A percentile compares a stretch with the other conserved stretches of the same genome.
Evolutionary conservation across 2,888 invertebrate genomes (phyloP).

Genomic region (Euzophera pinguis): DNA sequence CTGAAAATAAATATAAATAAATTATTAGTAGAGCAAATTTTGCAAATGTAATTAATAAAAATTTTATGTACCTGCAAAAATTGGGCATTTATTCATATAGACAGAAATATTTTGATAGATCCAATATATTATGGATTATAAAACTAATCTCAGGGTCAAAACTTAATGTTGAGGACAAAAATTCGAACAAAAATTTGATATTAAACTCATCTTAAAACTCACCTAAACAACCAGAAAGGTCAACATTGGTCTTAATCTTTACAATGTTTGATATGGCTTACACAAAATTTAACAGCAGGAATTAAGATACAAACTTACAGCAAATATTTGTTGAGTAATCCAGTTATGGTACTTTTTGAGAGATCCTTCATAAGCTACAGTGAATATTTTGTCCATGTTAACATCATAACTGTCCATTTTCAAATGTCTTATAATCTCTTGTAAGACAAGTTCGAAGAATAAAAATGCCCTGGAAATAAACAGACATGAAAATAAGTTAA

Average conservation of each 20-base stretch:
- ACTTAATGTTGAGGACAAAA: no score
- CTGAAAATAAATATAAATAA: slow-evolving; percentile 65
- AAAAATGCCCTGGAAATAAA: slow-evolving; percentile 77
- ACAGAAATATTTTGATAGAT: no score
- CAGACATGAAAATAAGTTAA: no score
- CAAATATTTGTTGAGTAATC: slow-evolving; percentile 86
- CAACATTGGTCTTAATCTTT: neutral
- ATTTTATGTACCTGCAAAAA: no score
- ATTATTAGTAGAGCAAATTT: neutral
- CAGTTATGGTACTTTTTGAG: slow-evolving; percentile 88
- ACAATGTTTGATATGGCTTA: neutral
- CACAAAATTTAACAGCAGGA: neutral
- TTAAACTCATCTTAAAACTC: no score
- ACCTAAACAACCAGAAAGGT: no score
- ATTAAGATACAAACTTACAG: slow-evolving; percentile 68
- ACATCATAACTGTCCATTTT: slow-evolving; percentile 67
- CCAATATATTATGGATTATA: no score
- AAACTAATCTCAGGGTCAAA: no score
- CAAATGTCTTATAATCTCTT: slow-evolving; percentile 73
- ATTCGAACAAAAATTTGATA: no score
- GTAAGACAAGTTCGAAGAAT: slow-evolving; percentile 81
- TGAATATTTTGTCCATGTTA: slow-evolving; percentile 81
- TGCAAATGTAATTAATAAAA: neutral
- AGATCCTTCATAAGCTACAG: slow-evolving; percentile 84
- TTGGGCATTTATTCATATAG: no score